These are phyloP conservation scores for Manis crassicaudata DNA, from an alignment of 2,797 vertebrate genomes.

Conservation along the genomic window DNA sequence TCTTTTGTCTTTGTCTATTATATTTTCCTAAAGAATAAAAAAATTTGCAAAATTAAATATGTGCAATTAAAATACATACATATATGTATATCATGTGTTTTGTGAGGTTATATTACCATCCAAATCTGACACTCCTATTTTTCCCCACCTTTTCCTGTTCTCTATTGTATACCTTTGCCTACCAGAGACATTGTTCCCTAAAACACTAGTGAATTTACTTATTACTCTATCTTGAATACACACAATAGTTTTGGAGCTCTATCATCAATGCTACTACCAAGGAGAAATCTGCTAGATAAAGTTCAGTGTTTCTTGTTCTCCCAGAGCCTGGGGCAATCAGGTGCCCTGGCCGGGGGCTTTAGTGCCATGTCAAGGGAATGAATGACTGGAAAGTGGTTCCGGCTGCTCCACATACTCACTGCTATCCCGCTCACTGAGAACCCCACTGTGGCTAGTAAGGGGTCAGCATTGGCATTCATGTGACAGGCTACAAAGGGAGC, in stretches of 20 bases:
- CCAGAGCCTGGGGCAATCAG: no score
- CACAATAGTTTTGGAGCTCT: background rate
- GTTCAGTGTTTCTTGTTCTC: background rate
- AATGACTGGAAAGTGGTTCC: no score
- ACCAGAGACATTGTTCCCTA: background rate
- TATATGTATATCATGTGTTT: background rate
- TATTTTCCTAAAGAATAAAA: constrained; percentile 2
- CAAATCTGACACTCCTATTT: background rate
- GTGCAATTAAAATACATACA: background rate
- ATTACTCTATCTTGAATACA: background rate
- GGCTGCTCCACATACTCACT: no score
- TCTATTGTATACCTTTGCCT: background rate
- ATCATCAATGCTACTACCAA: background rate
- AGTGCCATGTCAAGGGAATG: no score
- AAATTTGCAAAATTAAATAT: background rate
- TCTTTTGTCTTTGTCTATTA: background rate
- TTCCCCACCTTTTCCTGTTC: background rate
- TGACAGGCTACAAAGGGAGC: no score
- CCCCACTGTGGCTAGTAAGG: no score
- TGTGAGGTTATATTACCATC: background rate
- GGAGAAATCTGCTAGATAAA: background rate
- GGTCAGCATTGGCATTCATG: no score
- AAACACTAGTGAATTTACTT: background rate
- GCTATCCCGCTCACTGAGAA: no score
- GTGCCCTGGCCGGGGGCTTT: no score